Evolutionary conservation across 2,888 invertebrate species (phyloP).

Genomic region (Leptura quadrifasciata): DNA sequence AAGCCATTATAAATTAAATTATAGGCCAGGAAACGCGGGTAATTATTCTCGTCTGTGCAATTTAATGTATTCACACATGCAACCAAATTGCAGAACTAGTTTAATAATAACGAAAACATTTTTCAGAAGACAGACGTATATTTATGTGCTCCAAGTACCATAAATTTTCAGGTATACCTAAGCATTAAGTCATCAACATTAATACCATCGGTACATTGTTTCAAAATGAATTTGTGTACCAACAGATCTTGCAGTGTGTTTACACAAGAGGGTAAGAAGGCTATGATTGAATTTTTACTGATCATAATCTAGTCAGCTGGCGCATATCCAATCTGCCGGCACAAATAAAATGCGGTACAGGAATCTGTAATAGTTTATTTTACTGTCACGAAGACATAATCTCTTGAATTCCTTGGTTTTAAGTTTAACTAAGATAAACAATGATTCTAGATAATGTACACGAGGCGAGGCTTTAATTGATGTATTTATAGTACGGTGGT

Average conservation of each 20-base stretch:
- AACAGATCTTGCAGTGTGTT: background rate
- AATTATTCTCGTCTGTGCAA: constrained; percentile 43
- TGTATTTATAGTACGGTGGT: background rate
- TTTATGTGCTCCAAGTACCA: constrained; percentile 18
- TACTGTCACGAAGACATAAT: constrained; percentile 13
- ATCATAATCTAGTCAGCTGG: constrained; percentile 9
- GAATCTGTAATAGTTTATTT: constrained; percentile 21
- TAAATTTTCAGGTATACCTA: constrained; percentile 19
- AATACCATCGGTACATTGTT: constrained; percentile 1
- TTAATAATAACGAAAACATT: constrained; percentile 31
- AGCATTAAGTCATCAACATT: constrained; percentile 30
- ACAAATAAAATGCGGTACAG: constrained; percentile 11
- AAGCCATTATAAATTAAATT: constrained; percentile 33
- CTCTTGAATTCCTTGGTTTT: background rate
- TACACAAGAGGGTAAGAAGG: constrained; percentile 10
- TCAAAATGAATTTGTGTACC: background rate
- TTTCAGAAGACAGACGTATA: constrained; percentile 24
- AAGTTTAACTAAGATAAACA: background rate
- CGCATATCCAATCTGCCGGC: constrained; percentile 17
- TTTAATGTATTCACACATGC: constrained; percentile 45
- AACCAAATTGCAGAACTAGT: constrained; percentile 35
- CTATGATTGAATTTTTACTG: constrained; percentile 12
- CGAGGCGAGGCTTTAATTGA: background rate
- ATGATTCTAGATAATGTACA: background rate
- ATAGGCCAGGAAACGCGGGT: constrained; percentile 44